Evolutionary conservation across 2,888 invertebrate genomes (phyloP).

Genomic region (Cylindroiulus punctatus): DNA sequence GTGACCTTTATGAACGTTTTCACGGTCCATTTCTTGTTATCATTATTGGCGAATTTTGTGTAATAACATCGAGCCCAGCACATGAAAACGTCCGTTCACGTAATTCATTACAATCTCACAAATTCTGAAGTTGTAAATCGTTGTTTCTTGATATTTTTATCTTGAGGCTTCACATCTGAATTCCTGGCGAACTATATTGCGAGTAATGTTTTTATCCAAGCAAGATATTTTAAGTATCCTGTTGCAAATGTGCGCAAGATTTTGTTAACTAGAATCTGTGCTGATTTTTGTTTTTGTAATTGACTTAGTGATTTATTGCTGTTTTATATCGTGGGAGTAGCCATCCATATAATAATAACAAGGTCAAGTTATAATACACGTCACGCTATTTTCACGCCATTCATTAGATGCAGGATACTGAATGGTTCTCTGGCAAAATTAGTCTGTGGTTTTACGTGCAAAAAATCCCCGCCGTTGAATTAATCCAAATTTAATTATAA

Average conservation of each 20-base stretch:
- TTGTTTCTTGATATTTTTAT: too few relatives aligned
- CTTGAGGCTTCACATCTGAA: too few relatives aligned
- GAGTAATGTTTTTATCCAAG: too few relatives aligned
- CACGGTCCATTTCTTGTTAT: too few relatives aligned
- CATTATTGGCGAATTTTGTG: too few relatives aligned
- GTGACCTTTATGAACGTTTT: background rate
- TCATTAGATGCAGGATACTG: background rate
- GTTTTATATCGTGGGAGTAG: background rate
- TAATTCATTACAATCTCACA: too few relatives aligned
- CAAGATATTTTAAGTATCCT: too few relatives aligned
- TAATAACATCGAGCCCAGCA: too few relatives aligned
- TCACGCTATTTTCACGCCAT: background rate
- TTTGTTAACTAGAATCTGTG: background rate
- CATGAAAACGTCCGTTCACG: too few relatives aligned
- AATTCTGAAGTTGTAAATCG: too few relatives aligned
- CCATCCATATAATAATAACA: background rate
- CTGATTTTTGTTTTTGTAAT: background rate
- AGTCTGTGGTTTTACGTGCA: background rate
- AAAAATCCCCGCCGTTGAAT: background rate
- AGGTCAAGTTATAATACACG: background rate
- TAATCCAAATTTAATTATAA: slow-evolving; percentile 28
- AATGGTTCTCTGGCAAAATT: background rate
- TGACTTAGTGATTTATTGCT: background rate
- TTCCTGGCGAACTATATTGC: too few relatives aligned
- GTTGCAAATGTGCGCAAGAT: background rate